Conservation (phyloP, 2,113 vertebrate species). For the Bagarius yarrelli region DNA sequence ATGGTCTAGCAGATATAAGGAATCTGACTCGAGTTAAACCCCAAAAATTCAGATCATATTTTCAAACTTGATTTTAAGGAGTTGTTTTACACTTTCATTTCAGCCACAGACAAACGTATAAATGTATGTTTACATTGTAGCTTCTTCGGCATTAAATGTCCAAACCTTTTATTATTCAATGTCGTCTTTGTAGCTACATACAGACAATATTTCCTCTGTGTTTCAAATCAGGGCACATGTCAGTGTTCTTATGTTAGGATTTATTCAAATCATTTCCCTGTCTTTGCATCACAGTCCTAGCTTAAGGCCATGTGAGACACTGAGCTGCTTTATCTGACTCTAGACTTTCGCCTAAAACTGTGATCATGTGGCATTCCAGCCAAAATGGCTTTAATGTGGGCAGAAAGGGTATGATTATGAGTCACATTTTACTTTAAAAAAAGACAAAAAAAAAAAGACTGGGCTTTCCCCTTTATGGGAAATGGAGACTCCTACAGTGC, state of each 20-base stretch:
- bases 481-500: not conserved
- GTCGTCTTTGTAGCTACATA: not conserved
- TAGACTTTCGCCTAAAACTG: not conserved
- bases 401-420: constrained; percentile 2
- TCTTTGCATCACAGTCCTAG: not conserved
- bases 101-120: not conserved
- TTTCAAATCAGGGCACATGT: constrained; percentile 1
- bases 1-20: not conserved
- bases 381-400: not conserved
- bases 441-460: not conserved
- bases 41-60: not conserved
- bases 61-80: not conserved
- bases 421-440: constrained; percentile 4
- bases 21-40: not conserved
- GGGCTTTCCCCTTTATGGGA: not conserved
- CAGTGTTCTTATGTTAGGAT: not conserved
- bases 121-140: not conserved
- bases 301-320: constrained; percentile 1
- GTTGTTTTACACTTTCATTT: not conserved
- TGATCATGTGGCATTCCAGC: constrained; percentile 1
- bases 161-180: not conserved
- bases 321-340: constrained; percentile 20
- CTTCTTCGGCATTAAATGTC: not conserved
- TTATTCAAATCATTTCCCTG: constrained; percentile 22
- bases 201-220: constrained; percentile 4